phyloP scores from a whole-genome alignment of 2,113 vertebrate species.

The Larimichthys crocea region DNA sequence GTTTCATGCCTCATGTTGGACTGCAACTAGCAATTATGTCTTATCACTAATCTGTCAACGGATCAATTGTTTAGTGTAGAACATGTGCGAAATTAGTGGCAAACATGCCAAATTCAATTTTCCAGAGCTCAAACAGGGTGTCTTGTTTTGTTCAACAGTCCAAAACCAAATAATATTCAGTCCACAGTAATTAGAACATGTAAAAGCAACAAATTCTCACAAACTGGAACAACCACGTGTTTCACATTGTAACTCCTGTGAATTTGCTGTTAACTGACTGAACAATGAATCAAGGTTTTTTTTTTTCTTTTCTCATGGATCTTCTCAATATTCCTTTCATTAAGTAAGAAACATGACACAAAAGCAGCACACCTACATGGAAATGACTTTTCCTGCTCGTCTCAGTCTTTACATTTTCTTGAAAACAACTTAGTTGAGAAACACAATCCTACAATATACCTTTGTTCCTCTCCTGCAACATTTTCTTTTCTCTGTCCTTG shows the following conservation, averaged over 20 bases:
- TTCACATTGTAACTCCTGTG: not conserved
- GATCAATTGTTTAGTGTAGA: not conserved
- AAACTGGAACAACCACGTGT: not conserved
- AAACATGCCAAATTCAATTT: not conserved
- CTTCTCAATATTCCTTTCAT: not conserved
- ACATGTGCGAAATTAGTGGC: not conserved
- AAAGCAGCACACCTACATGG: no score
- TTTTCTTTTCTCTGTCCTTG: constrained; percentile 14
- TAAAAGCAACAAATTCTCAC: not conserved
- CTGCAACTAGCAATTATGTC: not conserved
- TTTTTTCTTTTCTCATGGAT: not conserved
- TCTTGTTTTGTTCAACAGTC: no score
- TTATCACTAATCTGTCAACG: not conserved
- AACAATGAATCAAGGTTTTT: not conserved
- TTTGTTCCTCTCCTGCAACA: not conserved
- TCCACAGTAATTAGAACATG: not conserved
- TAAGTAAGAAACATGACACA: not conserved
- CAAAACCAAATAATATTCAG: not conserved
- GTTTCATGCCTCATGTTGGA: not conserved
- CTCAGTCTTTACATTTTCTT: not conserved
- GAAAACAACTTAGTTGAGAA: not conserved
- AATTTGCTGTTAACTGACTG: not conserved
- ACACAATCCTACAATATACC: not conserved
- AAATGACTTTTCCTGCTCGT: not conserved
- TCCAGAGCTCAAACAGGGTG: no score